Percentiles rank a stretch among this genome's conserved stretches.
phyloP scores from a whole-genome alignment of 2,797 vertebrate genomes.

The Aldrovandia affinis region DNA sequence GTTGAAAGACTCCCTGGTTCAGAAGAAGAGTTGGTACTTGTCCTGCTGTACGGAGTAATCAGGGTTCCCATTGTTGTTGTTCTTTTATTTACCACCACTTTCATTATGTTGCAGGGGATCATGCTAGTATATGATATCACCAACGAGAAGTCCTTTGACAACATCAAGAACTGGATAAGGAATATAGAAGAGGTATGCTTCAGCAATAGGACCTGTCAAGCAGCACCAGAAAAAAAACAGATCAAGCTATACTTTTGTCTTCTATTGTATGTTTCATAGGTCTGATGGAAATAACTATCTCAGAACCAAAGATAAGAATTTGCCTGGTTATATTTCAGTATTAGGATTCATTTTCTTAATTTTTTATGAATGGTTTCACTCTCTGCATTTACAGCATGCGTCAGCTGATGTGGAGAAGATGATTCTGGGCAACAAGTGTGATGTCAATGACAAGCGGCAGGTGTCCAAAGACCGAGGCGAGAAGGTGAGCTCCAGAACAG shows the following conservation, averaged over 20 bases:
- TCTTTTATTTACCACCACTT: neutral
- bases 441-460: conserved; percentile 95
- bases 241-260: neutral
- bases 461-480: conserved; percentile 94
- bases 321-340: too few relatives aligned
- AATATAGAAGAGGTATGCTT: conserved; percentile 93
- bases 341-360: neutral
- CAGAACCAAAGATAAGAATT: neutral
- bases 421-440: conserved; percentile 98
- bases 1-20: too few relatives aligned
- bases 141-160: conserved; percentile 98
- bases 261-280: neutral
- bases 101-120: conserved; percentile 80
- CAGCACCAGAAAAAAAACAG: neutral
- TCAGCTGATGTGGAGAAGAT: conserved; percentile 97
- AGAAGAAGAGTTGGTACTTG: too few relatives aligned
- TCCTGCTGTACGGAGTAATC: too few relatives aligned
- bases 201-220: neutral
- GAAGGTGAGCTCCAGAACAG: conserved; percentile 74
- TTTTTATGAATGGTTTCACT: conserved; percentile 30
- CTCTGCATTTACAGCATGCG: conserved; percentile 78
- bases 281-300: neutral
- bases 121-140: conserved; percentile 99
- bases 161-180: conserved; percentile 98
- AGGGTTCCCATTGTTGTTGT: neutral